phyloP scores from a whole-genome alignment of 2,113 vertebrate genomes.

The Circaetus gallicus region DNA sequence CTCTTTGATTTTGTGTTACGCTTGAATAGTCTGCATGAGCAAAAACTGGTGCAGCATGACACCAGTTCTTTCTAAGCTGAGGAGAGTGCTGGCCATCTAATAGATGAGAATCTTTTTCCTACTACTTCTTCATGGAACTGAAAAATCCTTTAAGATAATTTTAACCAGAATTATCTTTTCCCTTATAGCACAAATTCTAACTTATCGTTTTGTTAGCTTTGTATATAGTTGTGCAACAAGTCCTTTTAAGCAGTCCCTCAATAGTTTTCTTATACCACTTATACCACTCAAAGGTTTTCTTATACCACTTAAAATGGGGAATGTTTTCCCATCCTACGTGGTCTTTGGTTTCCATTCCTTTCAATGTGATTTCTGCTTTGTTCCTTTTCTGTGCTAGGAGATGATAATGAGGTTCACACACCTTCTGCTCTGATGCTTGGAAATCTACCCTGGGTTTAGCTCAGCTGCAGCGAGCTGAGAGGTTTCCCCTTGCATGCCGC shows the following conservation, averaged over 20 bases:
- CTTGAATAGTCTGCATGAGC: background rate
- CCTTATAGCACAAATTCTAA: background rate
- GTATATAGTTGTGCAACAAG: background rate
- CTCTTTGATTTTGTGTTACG: background rate
- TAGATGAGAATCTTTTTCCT: background rate
- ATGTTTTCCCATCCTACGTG: background rate
- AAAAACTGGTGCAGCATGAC: background rate
- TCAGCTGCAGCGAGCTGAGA: constrained; percentile 50
- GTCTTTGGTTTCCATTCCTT: constrained; percentile 15
- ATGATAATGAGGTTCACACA: constrained; percentile 11
- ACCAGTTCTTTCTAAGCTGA: background rate
- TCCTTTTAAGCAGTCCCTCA: background rate
- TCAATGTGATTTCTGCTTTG: constrained; percentile 19
- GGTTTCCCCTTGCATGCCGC: constrained; percentile 23
- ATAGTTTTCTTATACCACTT: background rate
- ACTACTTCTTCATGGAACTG: background rate
- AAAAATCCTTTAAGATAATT: background rate
- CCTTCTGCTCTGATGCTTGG: constrained; percentile 49
- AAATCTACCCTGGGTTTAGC: constrained; percentile 62
- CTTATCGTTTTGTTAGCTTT: background rate
- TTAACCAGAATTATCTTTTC: background rate
- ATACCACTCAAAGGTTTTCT: background rate
- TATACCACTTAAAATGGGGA: background rate
- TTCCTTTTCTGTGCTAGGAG: constrained; percentile 35
- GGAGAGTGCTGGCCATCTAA: background rate